These are phyloP conservation scores for Lophius americanus DNA, from an alignment of 2,797 vertebrate genomes.

Conservation along the genomic window DNA sequence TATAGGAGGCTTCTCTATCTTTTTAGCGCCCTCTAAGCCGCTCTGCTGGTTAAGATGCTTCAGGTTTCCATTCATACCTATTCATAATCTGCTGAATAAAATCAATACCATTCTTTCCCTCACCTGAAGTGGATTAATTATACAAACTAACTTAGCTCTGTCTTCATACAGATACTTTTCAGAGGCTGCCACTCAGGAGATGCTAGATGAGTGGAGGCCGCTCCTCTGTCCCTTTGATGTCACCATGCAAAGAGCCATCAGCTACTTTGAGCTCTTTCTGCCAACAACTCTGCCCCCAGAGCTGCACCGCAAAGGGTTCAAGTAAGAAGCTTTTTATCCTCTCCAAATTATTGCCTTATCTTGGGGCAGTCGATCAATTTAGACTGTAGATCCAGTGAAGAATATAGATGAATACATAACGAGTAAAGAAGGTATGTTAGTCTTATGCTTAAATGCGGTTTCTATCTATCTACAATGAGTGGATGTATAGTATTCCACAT, in stretches of 20 bases:
- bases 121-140: not conserved
- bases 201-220: constrained; percentile 96
- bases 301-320: constrained; percentile 94
- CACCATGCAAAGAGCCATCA: constrained; percentile 97
- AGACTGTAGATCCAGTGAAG: not conserved
- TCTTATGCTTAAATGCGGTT: not conserved
- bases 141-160: not conserved
- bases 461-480: too few relatives aligned
- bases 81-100: constrained; percentile 20
- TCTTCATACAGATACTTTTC: constrained; percentile 88
- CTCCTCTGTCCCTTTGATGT: constrained; percentile 97
- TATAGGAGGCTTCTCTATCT: constrained; percentile 42
- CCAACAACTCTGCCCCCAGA: constrained; percentile 94
- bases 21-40: constrained; percentile 34
- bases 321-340: constrained; percentile 77
- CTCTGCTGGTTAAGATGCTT: constrained; percentile 23
- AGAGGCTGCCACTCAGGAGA: constrained; percentile 90
- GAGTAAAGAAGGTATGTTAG: not conserved
- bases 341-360: not conserved
- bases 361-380: constrained; percentile 1
- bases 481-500: too few relatives aligned
- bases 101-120: not conserved
- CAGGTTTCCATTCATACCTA: constrained; percentile 19
- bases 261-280: constrained; percentile 96
- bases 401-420: constrained; percentile 24